Percentiles rank a stretch among this genome's conserved stretches.
phyloP scores from a whole-genome alignment of 2,888 invertebrate species.

The Pseudoips prasinana region DNA sequence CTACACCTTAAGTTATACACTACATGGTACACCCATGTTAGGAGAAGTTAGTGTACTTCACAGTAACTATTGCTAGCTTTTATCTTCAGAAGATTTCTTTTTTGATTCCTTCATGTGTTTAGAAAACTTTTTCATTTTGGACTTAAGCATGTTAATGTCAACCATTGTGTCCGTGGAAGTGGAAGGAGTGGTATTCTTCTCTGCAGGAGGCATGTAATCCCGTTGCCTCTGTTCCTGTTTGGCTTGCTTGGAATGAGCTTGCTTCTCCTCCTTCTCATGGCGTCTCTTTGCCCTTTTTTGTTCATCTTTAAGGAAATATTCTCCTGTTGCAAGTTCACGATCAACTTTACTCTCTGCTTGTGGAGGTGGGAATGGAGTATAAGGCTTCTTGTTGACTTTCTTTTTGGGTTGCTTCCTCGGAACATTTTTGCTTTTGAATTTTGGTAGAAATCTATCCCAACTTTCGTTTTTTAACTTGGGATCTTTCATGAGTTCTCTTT shows the following conservation, averaged over 20 bases:
- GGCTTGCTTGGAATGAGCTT: slow-evolving; percentile 86
- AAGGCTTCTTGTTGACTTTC: slow-evolving; percentile 94
- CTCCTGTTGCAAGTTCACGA: slow-evolving; percentile 95
- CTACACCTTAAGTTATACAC: too few species aligned
- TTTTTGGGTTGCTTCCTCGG: slow-evolving; percentile 94
- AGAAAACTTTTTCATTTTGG: slow-evolving; percentile 87
- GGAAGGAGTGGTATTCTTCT: slow-evolving; percentile 56
- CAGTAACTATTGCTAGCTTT: too few species aligned
- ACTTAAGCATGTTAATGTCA: slow-evolving; percentile 87
- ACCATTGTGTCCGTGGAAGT: slow-evolving; percentile 60
- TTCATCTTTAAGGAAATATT: slow-evolving; percentile 96
- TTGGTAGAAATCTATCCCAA: slow-evolving; percentile 98
- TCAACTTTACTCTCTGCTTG: slow-evolving; percentile 97
- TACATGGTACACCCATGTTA: too few species aligned
- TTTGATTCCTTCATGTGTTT: slow-evolving; percentile 62
- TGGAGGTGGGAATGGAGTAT: slow-evolving; percentile 98
- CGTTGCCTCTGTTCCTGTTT: slow-evolving; percentile 89
- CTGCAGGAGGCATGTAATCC: slow-evolving; percentile 91
- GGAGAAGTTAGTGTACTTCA: too few species aligned
- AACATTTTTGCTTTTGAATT: slow-evolving; percentile 94
- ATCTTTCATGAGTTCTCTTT: slow-evolving; percentile 96
- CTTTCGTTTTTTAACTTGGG: slow-evolving; percentile 94
- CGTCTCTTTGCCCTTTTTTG: slow-evolving; percentile 87
- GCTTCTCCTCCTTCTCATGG: slow-evolving; percentile 90
- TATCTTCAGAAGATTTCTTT: too few species aligned